Evolutionary conservation across 2,797 vertebrate species (phyloP).

Genomic region (Neosilurus mollespiculum): DNA sequence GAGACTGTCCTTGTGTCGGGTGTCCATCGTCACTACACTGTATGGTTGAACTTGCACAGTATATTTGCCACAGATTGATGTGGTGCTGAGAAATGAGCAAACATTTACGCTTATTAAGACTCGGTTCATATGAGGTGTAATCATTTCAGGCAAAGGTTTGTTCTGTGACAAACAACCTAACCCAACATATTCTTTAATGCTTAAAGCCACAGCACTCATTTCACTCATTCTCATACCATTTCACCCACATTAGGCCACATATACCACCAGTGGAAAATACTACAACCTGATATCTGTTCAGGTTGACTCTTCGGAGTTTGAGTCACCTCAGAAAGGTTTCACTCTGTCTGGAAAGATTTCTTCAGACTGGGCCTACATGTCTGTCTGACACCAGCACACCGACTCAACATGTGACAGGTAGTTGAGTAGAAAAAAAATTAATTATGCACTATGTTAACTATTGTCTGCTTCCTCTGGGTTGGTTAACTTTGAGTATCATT

Average conservation of each 20-base stretch:
- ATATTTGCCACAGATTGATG: neutral
- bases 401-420: neutral
- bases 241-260: slow-evolving; percentile 44
- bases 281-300: slow-evolving; percentile 27
- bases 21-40: neutral
- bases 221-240: slow-evolving; percentile 2
- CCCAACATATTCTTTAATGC: neutral
- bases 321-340: slow-evolving; percentile 46
- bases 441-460: neutral
- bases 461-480: neutral
- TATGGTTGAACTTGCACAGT: neutral
- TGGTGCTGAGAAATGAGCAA: neutral
- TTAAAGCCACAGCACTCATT: slow-evolving; percentile 7
- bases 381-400: slow-evolving; percentile 46
- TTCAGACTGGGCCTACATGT: slow-evolving; percentile 24
- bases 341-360: slow-evolving; percentile 47
- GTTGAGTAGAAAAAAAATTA: neutral
- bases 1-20: neutral
- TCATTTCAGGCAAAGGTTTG: neutral
- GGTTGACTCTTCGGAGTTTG: slow-evolving; percentile 27
- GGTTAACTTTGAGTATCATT: neutral
- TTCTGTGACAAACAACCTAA: neutral
- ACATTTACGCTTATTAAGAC: neutral
- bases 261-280: slow-evolving; percentile 44
- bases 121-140: neutral